Evolutionary conservation across 2,797 vertebrate species (phyloP).

Genomic region (Tokudaia muenninki): DNA sequence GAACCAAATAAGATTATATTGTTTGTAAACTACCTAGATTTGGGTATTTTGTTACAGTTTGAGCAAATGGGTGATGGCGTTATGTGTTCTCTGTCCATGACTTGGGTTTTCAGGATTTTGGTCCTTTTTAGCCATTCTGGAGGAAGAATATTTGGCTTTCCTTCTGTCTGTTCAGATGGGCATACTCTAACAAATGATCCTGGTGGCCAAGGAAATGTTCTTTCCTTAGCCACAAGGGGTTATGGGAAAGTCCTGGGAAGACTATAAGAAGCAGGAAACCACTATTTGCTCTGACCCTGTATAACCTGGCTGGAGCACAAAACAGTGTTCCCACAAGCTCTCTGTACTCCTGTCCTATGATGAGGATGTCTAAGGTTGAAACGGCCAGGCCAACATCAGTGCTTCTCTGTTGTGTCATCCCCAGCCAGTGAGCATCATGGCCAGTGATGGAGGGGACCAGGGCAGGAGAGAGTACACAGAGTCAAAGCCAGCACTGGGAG

Average conservation of each 20-base stretch:
- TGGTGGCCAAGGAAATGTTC: background rate
- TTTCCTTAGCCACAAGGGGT: background rate
- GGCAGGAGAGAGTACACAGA: background rate
- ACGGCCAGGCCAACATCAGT: fast-evolving
- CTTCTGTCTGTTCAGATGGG: background rate
- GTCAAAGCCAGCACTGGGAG: background rate
- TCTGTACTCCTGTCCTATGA: background rate
- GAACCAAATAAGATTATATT: background rate
- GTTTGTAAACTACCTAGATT: background rate
- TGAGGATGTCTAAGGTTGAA: background rate
- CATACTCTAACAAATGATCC: background rate
- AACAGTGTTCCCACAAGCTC: fast-evolving
- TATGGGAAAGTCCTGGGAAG: background rate
- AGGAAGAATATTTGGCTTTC: background rate
- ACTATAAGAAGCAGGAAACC: background rate
- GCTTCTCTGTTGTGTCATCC: background rate
- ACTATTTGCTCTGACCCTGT: background rate
- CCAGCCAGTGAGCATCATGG: background rate
- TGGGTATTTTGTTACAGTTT: background rate
- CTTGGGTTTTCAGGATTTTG: background rate
- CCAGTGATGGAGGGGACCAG: background rate
- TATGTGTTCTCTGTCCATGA: background rate
- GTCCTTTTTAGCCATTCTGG: background rate
- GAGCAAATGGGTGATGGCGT: background rate
- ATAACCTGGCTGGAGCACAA: background rate